Conservation (phyloP, 2,797 vertebrate species). For the Saguinus oedipus region DNA sequence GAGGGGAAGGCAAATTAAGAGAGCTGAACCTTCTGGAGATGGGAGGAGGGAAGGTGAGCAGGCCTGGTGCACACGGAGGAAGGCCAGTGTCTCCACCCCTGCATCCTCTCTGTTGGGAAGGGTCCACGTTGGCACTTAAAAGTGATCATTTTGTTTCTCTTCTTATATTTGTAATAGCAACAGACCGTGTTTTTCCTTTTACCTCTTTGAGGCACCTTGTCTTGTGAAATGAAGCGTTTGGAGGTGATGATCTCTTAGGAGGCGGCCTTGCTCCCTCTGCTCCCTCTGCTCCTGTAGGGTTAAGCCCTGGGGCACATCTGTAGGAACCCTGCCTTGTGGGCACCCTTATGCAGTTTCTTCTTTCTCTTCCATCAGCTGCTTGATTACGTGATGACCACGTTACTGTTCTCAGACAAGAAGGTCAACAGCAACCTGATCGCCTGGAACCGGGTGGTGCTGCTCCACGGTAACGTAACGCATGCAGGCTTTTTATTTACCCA, state of each 20-base stretch:
- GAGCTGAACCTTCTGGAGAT: not conserved
- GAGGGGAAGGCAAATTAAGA: not conserved
- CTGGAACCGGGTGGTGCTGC: slow-evolving; percentile 97
- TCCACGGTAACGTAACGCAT: slow-evolving; percentile 90
- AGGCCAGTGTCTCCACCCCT: not conserved
- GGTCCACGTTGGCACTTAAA: not conserved
- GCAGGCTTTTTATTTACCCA: not conserved
- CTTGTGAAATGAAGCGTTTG: not conserved
- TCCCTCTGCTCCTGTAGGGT: too few species aligned
- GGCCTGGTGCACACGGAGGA: not conserved
- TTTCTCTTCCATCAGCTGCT: slow-evolving; percentile 88
- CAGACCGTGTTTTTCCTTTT: too few species aligned
- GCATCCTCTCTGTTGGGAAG: not conserved
- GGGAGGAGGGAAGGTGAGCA: not conserved
- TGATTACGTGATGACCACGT: slow-evolving; percentile 95
- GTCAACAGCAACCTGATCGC: slow-evolving; percentile 95
- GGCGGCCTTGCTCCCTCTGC: not conserved
- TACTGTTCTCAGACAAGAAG: slow-evolving; percentile 96
- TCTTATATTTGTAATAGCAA: rapidly evolving
- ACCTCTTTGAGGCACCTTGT: not conserved
- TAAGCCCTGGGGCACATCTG: rapidly evolving
- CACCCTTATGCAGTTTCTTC: not conserved
- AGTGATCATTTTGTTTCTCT: not conserved
- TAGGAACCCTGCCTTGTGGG: not conserved
- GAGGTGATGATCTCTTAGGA: too few species aligned